Evolutionary conservation across 2,797 vertebrate species (phyloP).

Genomic region (Lutjanus argentimaculatus): DNA sequence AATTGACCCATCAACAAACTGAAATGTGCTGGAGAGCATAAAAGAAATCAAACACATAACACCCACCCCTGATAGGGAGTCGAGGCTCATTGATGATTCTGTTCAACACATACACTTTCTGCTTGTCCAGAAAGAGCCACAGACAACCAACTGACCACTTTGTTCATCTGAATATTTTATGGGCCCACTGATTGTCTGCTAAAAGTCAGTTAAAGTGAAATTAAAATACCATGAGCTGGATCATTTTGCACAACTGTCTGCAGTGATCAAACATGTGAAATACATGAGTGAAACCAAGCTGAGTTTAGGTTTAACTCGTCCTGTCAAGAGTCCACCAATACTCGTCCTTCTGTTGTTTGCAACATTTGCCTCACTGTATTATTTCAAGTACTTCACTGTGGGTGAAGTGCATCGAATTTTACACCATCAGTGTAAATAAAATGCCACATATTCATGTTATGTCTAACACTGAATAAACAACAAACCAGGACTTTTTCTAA

Average conservation of each 20-base stretch:
- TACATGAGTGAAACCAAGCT: background rate
- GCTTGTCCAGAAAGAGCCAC: constrained; percentile 1
- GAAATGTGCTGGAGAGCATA: constrained; percentile 3
- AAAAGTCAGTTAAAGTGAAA: constrained; percentile 41
- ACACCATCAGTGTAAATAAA: constrained; percentile 39
- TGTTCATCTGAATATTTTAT: constrained; percentile 37
- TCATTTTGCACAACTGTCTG: background rate
- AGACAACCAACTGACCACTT: constrained; percentile 6
- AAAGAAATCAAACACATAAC: constrained; percentile 19
- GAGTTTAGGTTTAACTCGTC: background rate
- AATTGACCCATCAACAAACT: constrained; percentile 20
- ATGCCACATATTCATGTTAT: constrained; percentile 22
- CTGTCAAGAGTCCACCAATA: background rate
- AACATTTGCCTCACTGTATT: constrained; percentile 13
- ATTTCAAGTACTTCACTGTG: constrained; percentile 15
- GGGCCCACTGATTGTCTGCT: constrained; percentile 21
- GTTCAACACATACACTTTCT: background rate
- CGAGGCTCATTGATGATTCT: background rate
- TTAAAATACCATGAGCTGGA: constrained; percentile 20
- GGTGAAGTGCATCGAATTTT: constrained; percentile 25
- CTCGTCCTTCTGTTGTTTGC: constrained; percentile 9
- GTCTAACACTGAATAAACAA: constrained; percentile 45
- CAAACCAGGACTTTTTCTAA: constrained; percentile 30
- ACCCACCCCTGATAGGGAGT: background rate
- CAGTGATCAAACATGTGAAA: background rate